Evolutionary conservation across 2,888 invertebrate genomes (phyloP).

Genomic region (Aromia moschata): DNA sequence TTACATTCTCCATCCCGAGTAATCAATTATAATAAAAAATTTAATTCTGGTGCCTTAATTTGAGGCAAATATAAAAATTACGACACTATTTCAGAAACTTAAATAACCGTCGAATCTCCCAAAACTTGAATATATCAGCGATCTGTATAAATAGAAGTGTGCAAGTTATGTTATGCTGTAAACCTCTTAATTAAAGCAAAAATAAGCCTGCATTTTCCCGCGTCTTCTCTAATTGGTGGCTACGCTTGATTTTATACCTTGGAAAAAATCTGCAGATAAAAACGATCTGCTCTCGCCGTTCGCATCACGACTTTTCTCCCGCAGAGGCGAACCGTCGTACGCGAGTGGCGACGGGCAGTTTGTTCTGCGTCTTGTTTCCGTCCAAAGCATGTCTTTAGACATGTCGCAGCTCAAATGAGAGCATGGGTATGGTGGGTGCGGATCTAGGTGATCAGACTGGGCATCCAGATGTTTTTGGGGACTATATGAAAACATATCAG

Average conservation of each 20-base stretch:
- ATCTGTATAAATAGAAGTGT: no score
- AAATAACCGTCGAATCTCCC: no score
- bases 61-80: no score
- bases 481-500: conserved; percentile 78
- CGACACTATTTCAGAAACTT: no score
- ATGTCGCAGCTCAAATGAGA: conserved; percentile 62
- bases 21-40: no score
- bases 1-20: no score
- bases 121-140: no score
- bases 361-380: conserved; percentile 64
- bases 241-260: conserved; percentile 32
- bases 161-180: no score
- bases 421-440: conserved; percentile 63
- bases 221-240: no score
- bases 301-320: conserved; percentile 13
- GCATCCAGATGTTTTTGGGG: conserved; percentile 66
- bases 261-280: conserved; percentile 38
- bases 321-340: conserved; percentile 23
- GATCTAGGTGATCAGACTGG: conserved; percentile 60
- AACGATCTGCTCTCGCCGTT: conserved; percentile 29
- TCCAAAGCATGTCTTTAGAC: conserved; percentile 61
- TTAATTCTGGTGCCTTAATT: no score
- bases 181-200: no score
- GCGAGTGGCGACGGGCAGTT: conserved; percentile 29
- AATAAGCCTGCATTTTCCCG: no score